Percentiles rank a stretch among this genome's conserved stretches.
Evolutionary conservation across 1,140 invertebrate genomes (phyloP).

Genomic region (Drosophila tristis): DNA sequence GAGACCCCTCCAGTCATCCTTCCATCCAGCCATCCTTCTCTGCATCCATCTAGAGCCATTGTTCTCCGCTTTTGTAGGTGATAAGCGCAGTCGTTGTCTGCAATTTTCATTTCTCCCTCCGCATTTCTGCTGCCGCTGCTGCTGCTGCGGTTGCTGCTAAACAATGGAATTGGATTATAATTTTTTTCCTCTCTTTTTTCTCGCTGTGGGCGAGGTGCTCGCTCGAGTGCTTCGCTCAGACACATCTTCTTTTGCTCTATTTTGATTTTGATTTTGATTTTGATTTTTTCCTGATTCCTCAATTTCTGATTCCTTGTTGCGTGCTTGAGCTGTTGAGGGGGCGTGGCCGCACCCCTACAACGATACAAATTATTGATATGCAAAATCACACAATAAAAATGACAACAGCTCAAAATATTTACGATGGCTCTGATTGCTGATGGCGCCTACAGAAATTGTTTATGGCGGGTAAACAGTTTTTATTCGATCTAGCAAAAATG

Average conservation of each 20-base stretch:
- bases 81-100: conserved; percentile 69
- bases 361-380: conserved; percentile 74
- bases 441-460: conserved; percentile 75
- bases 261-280: conserved; percentile 13
- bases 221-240: conserved; percentile 40
- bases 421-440: conserved; percentile 31
- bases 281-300: not conserved
- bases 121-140: not conserved
- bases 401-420: conserved; percentile 22
- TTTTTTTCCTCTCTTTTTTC: conserved; percentile 28
- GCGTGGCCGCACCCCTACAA: conserved; percentile 26
- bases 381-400: conserved; percentile 25
- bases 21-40: not conserved
- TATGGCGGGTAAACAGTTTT: conserved; percentile 68
- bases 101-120: conserved; percentile 28
- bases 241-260: conserved; percentile 21
- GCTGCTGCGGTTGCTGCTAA: conserved; percentile 32
- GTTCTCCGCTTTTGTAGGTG: conserved; percentile 63
- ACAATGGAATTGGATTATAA: conserved; percentile 82
- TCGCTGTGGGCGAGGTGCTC: conserved; percentile 38
- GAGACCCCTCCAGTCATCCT: conserved; percentile 3
- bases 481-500: conserved; percentile 24
- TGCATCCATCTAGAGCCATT: conserved; percentile 33
- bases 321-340: conserved; percentile 63
- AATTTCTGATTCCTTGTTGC: conserved; percentile 31